Evolutionary conservation across 2,797 vertebrate species (phyloP).

Genomic region (Leptoclinus maculatus): DNA sequence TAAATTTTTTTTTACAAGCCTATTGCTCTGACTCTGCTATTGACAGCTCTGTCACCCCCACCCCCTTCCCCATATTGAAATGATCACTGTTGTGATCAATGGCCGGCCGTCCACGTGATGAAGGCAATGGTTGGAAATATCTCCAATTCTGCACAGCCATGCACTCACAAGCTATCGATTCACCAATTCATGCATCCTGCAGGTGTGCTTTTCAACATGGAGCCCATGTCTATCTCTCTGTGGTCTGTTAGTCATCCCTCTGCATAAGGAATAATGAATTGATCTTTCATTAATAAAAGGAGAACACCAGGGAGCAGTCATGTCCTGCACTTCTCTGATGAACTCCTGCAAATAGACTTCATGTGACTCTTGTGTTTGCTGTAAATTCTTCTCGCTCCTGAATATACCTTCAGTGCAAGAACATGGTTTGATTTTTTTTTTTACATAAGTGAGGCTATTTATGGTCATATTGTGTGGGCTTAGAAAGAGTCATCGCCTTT

Average conservation of each 20-base stretch:
- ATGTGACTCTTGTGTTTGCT: conserved; percentile 25
- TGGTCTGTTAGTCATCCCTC: conserved; percentile 45
- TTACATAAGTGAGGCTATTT: conserved; percentile 74
- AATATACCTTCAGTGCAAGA: conserved; percentile 27
- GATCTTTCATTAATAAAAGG: conserved; percentile 66
- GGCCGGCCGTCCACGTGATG: conserved; percentile 61
- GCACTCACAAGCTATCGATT: conserved; percentile 10
- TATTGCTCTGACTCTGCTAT: conserved; percentile 23
- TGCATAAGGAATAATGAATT: conserved; percentile 68
- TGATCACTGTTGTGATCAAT: conserved; percentile 71
- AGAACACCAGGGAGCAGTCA: conserved; percentile 56
- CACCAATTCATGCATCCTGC: conserved; percentile 42
- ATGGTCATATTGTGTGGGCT: conserved; percentile 69
- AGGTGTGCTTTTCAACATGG: conserved; percentile 61
- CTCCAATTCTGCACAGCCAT: conserved; percentile 41
- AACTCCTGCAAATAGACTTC: conserved; percentile 40
- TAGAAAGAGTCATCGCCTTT: conserved; percentile 62
- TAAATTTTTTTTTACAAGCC: not conserved
- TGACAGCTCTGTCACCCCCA: conserved; percentile 56
- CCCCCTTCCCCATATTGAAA: conserved; percentile 28
- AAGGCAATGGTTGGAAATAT: conserved; percentile 54
- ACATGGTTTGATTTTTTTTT: conserved; percentile 33
- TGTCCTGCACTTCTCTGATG: conserved; percentile 41
- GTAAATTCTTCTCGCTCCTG: conserved; percentile 1
- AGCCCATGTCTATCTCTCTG: conserved; percentile 42